Evolutionary conservation across 2,888 invertebrate genomes (phyloP).

Genomic region (Agriopis aurantiaria): DNA sequence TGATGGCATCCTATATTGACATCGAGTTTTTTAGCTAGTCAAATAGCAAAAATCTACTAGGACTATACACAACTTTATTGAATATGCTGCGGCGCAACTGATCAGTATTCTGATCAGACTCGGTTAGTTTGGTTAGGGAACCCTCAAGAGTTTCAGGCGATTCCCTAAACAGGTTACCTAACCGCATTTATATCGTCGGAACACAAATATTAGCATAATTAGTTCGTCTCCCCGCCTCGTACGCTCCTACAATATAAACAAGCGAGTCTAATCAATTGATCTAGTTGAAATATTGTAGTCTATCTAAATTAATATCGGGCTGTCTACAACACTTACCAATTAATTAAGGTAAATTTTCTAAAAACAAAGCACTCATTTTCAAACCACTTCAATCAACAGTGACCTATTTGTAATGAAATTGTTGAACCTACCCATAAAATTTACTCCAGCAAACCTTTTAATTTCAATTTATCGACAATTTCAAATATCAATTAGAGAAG

Average conservation of each 20-base stretch:
- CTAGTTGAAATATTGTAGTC: slow-evolving; percentile 37
- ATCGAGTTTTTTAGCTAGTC: neutral
- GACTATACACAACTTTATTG: slow-evolving; percentile 61
- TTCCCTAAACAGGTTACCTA: slow-evolving; percentile 82
- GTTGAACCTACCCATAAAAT: slow-evolving; percentile 14
- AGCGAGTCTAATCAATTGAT: slow-evolving; percentile 56
- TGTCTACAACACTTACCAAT: neutral
- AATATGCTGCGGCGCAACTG: slow-evolving; percentile 56
- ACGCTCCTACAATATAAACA: slow-evolving; percentile 66
- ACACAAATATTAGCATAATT: slow-evolving; percentile 82
- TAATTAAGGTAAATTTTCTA: neutral
- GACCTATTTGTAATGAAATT: slow-evolving; percentile 16
- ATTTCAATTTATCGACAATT: slow-evolving; percentile 27
- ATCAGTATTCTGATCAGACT: slow-evolving; percentile 77
- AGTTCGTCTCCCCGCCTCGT: slow-evolving; percentile 66
- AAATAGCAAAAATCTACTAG: slow-evolving; percentile 3
- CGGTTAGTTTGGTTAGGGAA: slow-evolving; percentile 76
- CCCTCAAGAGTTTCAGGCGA: slow-evolving; percentile 74
- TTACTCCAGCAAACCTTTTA: slow-evolving; percentile 23
- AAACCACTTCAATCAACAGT: slow-evolving; percentile 35
- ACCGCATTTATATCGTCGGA: slow-evolving; percentile 79
- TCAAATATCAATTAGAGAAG: slow-evolving; percentile 27
- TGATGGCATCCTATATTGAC: no score
- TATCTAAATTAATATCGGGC: slow-evolving; percentile 30
- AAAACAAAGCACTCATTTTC: slow-evolving; percentile 19